These are phyloP conservation scores for Papilio aristodemus DNA, from an alignment of 1,140 invertebrate genomes.

Conservation along the genomic window DNA sequence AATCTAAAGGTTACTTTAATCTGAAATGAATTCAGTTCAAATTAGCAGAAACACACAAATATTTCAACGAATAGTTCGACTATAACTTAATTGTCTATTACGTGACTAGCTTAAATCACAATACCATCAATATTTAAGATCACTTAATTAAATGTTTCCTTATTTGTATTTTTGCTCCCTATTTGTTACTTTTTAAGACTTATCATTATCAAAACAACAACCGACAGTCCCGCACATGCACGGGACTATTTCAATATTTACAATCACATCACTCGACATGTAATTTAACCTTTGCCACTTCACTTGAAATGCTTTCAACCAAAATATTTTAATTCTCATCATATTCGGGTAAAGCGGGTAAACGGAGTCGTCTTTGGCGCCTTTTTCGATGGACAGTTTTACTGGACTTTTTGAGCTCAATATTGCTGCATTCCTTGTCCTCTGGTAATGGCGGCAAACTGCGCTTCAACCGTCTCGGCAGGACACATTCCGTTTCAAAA, in stretches of 20 bases:
- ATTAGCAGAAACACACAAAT: too few relatives aligned
- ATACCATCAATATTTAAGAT: neutral
- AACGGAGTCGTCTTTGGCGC: slow-evolving; percentile 54
- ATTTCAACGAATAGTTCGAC: neutral
- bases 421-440: slow-evolving; percentile 65
- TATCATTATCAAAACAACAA: slow-evolving; percentile 3
- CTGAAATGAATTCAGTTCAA: too few relatives aligned
- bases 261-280: neutral
- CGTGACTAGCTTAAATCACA: slow-evolving; percentile 31
- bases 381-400: slow-evolving; percentile 50
- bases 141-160: neutral
- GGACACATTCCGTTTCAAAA: slow-evolving; percentile 61
- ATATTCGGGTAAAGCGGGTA: slow-evolving; percentile 63
- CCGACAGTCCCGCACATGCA: neutral
- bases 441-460: slow-evolving; percentile 64
- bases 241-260: neutral
- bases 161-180: slow-evolving; percentile 20
- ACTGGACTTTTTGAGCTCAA: slow-evolving; percentile 53
- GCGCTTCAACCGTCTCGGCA: slow-evolving; percentile 57
- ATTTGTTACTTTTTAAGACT: slow-evolving; percentile 20
- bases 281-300: slow-evolving; percentile 30
- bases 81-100: neutral
- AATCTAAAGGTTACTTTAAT: too few relatives aligned
- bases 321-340: slow-evolving; percentile 61
- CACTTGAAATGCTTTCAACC: slow-evolving; percentile 31